Evolutionary conservation across 2,113 vertebrate genomes (phyloP), one percentile per base, ranked within the genome.

Genomic region (Accipiter cooperii): DNA sequence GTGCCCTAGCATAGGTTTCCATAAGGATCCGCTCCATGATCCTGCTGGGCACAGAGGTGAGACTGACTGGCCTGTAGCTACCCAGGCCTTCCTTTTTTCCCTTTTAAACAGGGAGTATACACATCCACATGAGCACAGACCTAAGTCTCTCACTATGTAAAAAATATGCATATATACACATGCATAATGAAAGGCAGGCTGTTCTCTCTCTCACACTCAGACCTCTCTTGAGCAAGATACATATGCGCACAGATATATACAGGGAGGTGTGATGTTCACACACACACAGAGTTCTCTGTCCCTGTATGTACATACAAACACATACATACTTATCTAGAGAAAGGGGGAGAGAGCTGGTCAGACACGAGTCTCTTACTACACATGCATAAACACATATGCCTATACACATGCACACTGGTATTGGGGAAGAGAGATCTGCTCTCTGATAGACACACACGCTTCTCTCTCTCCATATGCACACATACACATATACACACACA

Each of bases 331-430:
- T 54, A 54, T 17, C 26, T 54, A 54, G 31, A 71, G 57, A 36
- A 47, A 3, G 28, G 24, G 17, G 25, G 11, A 9, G 28, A 17
- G 47, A 33, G n/a, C 15, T 26, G 47, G 5, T 44, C 26, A 36
- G 36, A 84, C 47, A 84, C 47, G 11, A 18, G 57, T 21, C 10
- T 8, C 34, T 5, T 34, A 40, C 29, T 8, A 63, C 17, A 9
- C 18, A 2, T 0, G 3, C 6, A 6, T 6, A 14, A 7, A 11
- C 12, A 44, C 7, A 26, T 10, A 34, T 3, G 12, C 34, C n/a
- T 28, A 10, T 10, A 14, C 21, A 46, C 13, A 22, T 5, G 44
- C 10, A n/a, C 2, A 5, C 44, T 44, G 55, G 26, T 17, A 4
- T 11, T 18, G 15, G 10, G 24, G 22, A 21, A 8, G 66, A 10